Evolutionary conservation across 2,113 vertebrate genomes (phyloP), one percentile per base, ranked within the genome.

Genomic region (Oxygymnocypris stewartii): DNA sequence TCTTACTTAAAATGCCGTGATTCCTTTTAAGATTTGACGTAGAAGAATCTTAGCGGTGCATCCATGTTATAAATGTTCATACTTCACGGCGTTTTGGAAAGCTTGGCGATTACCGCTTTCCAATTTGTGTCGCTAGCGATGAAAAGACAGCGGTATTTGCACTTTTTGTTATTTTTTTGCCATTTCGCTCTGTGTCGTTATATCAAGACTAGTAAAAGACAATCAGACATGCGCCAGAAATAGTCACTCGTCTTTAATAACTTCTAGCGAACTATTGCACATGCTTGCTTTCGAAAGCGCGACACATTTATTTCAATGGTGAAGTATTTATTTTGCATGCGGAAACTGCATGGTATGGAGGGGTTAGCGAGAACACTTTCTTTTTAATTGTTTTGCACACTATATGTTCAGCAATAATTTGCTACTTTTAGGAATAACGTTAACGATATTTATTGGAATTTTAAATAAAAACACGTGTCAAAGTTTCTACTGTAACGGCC

Each of bases 321-420:
- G 25, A 85, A 76, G 82, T 89, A 80, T 90, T 89, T 87, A 37
- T 80, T 86, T 80, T 90, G 92, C 91, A 90, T 88, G 89, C 75
- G 88, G 84, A 84, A 87, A 90, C 63, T 76, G 86, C 65, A 86
- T 89, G 87, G 79, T 86, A 85, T 79, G 89, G 88, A 87, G 76
- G 83, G n/a, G 69, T 51, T 54, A 49, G 86, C 67, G 6, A 77
- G 57, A 76, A 82, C 69, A 86, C 74, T 87, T 89, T 77, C n/a
- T 84, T 86, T 85, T 44, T 85, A 85, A 59, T 92, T 90, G 91
- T 92, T 94, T 95, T 94, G 94, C 94, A 95, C 94, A 94, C 89
- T 90, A 85, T 87, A 90, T 73, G 88, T 88, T 85, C n/a, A 95
- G 94, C 94, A 95, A 95, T 95, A 95, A 95, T 89, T 92, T 92